Conservation (phyloP, 2,888 invertebrate species). For the Dolomedes plantarius region DNA sequence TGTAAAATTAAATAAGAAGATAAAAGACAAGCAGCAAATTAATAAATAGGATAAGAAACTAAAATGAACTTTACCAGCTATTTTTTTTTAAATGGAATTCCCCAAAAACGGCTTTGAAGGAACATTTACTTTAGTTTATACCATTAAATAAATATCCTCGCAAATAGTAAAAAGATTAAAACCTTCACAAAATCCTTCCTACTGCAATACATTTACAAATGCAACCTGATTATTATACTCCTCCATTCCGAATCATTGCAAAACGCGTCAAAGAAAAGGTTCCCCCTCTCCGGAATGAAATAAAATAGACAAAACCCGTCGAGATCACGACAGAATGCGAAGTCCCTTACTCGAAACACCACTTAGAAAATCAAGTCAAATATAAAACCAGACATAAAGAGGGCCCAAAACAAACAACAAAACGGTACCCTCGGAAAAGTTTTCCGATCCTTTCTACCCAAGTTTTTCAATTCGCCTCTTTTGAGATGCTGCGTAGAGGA, state of each 20-base stretch:
- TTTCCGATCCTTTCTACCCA: conserved; percentile 31
- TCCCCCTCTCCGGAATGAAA: neutral
- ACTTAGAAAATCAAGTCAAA: conserved; percentile 66
- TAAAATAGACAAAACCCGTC: neutral
- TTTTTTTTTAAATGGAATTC: too few relatives aligned
- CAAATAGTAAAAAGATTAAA: neutral
- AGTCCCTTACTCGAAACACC: conserved; percentile 66
- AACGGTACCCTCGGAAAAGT: conserved; percentile 24
- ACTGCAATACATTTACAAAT: conserved; percentile 2
- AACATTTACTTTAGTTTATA: neutral
- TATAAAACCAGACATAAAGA: conserved; percentile 56
- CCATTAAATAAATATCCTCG: neutral
- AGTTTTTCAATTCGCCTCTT: conserved; percentile 23
- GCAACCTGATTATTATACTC: conserved; percentile 1
- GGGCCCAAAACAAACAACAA: conserved; percentile 46
- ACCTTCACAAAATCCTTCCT: neutral
- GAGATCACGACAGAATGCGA: conserved; percentile 48
- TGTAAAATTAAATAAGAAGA: too few relatives aligned
- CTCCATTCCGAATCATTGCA: neutral
- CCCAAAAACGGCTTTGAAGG: neutral
- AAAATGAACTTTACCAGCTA: too few relatives aligned
- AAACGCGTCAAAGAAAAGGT: neutral
- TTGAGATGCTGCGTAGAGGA: neutral
- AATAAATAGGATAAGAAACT: too few relatives aligned
- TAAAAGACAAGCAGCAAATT: too few relatives aligned